phyloP scores from a whole-genome alignment of 2,888 invertebrate genomes.

The Gastrophysa polygoni region DNA sequence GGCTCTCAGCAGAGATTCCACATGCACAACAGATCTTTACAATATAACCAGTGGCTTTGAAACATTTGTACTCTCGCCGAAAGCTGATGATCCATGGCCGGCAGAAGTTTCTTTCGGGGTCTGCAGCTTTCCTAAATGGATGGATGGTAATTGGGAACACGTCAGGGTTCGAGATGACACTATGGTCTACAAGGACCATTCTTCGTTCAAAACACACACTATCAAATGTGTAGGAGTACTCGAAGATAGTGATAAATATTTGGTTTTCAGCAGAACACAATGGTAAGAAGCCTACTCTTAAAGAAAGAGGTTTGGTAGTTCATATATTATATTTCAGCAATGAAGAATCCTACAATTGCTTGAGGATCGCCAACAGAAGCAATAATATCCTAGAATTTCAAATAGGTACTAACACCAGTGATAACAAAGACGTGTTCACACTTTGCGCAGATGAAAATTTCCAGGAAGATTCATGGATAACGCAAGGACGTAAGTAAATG shows the following conservation, averaged over 20 bases:
- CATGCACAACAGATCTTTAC: conserved; percentile 63
- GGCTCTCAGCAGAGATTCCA: conserved; percentile 69
- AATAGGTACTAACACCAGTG: conserved; percentile 56
- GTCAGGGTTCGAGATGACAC: conserved; percentile 58
- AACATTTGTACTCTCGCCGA: conserved; percentile 60
- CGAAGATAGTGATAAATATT: conserved; percentile 57
- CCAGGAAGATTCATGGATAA: conserved; percentile 64
- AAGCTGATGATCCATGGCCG: conserved; percentile 54
- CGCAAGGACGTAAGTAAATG: conserved; percentile 65
- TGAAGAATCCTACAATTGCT: conserved; percentile 64
- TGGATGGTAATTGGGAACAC: conserved; percentile 68
- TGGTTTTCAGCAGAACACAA: conserved; percentile 62
- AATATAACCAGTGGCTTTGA: conserved; percentile 66
- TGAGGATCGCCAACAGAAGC: conserved; percentile 65
- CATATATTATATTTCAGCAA: conserved; percentile 58
- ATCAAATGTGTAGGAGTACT: conserved; percentile 58
- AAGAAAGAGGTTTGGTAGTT: no score
- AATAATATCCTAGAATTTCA: conserved; percentile 68
- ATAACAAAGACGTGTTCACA: conserved; percentile 46
- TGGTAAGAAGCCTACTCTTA: conserved; percentile 61
- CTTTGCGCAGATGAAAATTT: conserved; percentile 58
- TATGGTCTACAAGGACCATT: conserved; percentile 61
- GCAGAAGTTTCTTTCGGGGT: conserved; percentile 50
- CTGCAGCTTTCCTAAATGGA: conserved; percentile 66
- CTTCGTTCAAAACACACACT: conserved; percentile 61